These are phyloP conservation scores for Hassar affinis DNA, from an alignment of 2,113 vertebrate species.

Conservation along the genomic window DNA sequence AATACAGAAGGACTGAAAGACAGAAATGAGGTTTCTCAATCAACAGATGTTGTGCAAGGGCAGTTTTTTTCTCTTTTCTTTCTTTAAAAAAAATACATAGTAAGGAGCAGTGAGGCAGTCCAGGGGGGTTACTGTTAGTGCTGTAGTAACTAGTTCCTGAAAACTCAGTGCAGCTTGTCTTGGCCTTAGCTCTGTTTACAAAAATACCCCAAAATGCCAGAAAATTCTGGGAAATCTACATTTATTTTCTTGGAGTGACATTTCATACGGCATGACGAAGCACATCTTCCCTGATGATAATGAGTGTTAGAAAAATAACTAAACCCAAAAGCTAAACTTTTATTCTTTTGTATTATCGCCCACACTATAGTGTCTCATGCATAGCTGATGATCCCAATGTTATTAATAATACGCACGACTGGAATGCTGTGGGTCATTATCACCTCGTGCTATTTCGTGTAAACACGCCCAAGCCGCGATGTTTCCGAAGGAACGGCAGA, in stretches of 20 bases:
- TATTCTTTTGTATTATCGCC: neutral
- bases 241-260: neutral
- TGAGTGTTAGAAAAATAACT: neutral
- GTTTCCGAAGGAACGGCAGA: neutral
- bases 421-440: neutral
- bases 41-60: slow-evolving; percentile 63
- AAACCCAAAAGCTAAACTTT: neutral
- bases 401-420: neutral
- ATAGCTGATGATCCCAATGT: neutral
- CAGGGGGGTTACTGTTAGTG: slow-evolving; percentile 21
- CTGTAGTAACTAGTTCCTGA: slow-evolving; percentile 13
- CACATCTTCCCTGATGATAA: neutral
- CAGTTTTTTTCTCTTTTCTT: slow-evolving; percentile 51
- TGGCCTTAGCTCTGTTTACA: neutral
- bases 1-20: neutral
- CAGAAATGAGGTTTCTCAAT: slow-evolving; percentile 69
- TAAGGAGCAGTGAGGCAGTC: neutral
- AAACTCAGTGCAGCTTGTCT: slow-evolving; percentile 10
- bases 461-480: neutral
- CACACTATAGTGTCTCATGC: too few relatives aligned
- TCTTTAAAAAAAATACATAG: slow-evolving; percentile 17
- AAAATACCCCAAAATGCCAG: neutral
- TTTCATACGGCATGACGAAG: too few relatives aligned
- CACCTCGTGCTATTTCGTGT: neutral
- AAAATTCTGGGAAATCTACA: neutral